phyloP scores from a whole-genome alignment of 2,113 vertebrate species.

The Tamias sibiricus region DNA sequence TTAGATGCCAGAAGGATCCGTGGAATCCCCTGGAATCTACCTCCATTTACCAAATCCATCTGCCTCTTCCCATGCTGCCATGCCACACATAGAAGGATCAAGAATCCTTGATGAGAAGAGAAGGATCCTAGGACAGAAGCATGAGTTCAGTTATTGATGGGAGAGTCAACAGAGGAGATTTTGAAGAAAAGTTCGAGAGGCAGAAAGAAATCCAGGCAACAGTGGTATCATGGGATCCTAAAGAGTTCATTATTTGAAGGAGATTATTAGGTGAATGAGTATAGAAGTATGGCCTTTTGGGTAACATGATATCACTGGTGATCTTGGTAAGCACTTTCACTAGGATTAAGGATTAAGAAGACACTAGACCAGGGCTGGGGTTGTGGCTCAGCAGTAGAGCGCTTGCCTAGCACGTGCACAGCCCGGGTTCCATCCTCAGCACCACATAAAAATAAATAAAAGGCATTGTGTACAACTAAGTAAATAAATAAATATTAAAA shows the following conservation, averaged over 20 bases:
- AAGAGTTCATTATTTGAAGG: not conserved
- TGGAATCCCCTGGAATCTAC: too few species aligned
- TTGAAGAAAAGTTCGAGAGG: not conserved
- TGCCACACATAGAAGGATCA: not conserved
- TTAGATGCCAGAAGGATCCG: not conserved
- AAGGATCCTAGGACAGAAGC: not conserved
- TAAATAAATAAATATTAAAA: too few species aligned
- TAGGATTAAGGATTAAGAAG: slow-evolving; percentile 15
- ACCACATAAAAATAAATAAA: too few species aligned
- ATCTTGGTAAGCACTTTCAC: slow-evolving; percentile 6
- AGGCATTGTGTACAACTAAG: too few species aligned
- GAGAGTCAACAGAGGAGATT: not conserved
- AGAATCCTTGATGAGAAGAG: not conserved
- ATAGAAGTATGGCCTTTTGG: not conserved
- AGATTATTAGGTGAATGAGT: not conserved
- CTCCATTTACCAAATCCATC: too few species aligned
- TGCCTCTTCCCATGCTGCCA: too few species aligned
- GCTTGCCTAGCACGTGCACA: too few species aligned
- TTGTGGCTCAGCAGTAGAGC: too few species aligned
- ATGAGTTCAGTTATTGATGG: not conserved
- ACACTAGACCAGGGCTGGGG: not conserved
- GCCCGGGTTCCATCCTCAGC: too few species aligned
- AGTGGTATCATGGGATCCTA: not conserved
- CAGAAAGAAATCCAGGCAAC: not conserved
- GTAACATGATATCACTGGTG: not conserved